Base-by-base conservation (phyloP, 1,140 invertebrate species). In the Geopemphigus sp. region DNA sequence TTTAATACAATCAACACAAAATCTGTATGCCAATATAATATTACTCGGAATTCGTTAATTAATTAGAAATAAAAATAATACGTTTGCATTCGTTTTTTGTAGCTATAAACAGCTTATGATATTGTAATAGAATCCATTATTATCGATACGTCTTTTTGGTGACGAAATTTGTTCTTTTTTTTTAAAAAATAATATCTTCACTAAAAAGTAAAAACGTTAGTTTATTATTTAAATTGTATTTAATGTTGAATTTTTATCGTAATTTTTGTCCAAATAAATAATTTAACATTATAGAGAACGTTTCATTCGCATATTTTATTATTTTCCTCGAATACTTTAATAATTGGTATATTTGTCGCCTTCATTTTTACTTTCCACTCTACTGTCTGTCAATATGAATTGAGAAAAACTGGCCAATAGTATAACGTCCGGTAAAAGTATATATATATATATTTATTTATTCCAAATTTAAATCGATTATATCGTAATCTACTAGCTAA, bases 191-290 rank as follows among this genome's bases (percentile, higher is more conserved):
- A n/a, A 47, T 10, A 72, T 54, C 54, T 19, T 53, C 29, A 26
- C 24, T 72, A 54, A 54, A 29, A n/a, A 54, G 15, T 54, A 54
- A 72, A 29, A 32, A 54, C 26, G 29, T 72, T 72, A 53, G 47
- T 54, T 72, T 54, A 54, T 72, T 72, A 22, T 54, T 53, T 53
- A 29, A 72, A 54, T 72, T 72, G 26, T 72, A 72, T 54, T 63
- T 14, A 70, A 26, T 29, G 24, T 72, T 72, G 14, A 72, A 54
- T 54, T 29, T n/a, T 10, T 72, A 54, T 29, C 19, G 29, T 53
- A 53, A 72, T 72, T 70, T 68, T 12, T 72, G 26, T 72, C 50
- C 26, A 72, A 72, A 53, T 72, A 70, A 70, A 70, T 39, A 72
- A 72, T 72, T 72, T 29, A 53, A 68, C 59, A 56, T 63, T 76